A percentile compares a stretch with the other conserved stretches of the same genome.
These are phyloP conservation scores for Polyommatus icarus DNA, from an alignment of 2,888 invertebrate genomes.

Conservation along the genomic window DNA sequence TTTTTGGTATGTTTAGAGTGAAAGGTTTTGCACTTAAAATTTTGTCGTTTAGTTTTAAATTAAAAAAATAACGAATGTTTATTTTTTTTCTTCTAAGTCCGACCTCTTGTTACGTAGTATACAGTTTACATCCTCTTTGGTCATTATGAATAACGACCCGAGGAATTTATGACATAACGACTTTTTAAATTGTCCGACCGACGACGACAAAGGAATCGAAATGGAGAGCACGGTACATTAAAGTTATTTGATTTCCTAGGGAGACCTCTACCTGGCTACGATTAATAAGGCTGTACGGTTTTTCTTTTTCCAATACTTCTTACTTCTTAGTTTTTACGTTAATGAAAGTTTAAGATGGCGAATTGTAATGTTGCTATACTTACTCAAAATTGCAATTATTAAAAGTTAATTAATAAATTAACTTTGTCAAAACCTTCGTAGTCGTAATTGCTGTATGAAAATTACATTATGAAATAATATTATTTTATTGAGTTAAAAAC, in stretches of 20 bases:
- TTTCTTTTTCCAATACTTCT: neutral
- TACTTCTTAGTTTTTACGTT: neutral
- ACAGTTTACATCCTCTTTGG: no score
- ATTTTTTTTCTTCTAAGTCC: no score
- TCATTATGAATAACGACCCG: constrained; percentile 29
- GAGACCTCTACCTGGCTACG: neutral
- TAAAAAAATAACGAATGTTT: no score
- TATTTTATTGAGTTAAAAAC: neutral
- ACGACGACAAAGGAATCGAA: constrained; percentile 19
- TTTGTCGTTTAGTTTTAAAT: no score
- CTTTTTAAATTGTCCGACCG: constrained; percentile 26
- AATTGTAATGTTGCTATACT: neutral
- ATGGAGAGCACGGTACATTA: constrained; percentile 1
- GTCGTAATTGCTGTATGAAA: no score
- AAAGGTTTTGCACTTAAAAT: no score
- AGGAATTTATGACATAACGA: constrained; percentile 20
- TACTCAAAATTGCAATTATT: neutral
- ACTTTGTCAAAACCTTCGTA: no score
- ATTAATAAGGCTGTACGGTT: neutral
- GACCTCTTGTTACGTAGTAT: no score
- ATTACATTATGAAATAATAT: no score
- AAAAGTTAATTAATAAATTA: neutral
- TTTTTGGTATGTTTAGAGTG: no score
- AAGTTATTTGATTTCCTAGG: constrained; percentile 3
- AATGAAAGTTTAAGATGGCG: neutral